Base-by-base conservation (phyloP, 2,113 vertebrate species). In the Tetrax tetrax region DNA sequence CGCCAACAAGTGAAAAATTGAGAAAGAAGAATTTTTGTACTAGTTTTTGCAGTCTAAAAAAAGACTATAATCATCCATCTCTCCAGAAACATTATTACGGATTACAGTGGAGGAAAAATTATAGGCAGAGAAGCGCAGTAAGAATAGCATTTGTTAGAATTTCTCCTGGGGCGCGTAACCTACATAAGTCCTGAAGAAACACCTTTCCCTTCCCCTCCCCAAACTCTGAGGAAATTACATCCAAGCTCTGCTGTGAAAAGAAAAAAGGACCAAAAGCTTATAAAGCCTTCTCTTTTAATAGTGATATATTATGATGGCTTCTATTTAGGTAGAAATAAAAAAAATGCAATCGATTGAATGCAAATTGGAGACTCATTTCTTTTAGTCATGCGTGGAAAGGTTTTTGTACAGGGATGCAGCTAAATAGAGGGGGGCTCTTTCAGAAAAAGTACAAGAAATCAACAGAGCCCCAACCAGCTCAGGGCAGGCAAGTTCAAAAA, bases 31-130 rank as follows among this genome's bases (percentile, higher is more conserved):
- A 63, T 80, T 92, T 74, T 7, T 75, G 41, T 63, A 75, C 51
- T 74, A 38, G 7, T 59, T 83, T 93, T 60, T 69, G 33, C 61
- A 35, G 15, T 78, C 63, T 82, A 88, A 87, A 94, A 94, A 78
- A 48, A 38, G 23, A 70, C 27, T 28, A 47, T 23, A 61, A 87
- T 59, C 81, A 93, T 74, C 59, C 78, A 83, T 65, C 78, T 88
- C 56, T 72, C 70, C 57, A 65, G 65, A 94, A 94, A 61, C 7
- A 33, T 88, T 95, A 91, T 68, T 89, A 81, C 75, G 75, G 78
- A 94, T 92, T 93, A 95, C 2, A 5, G 38, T 1, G 51, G 72
- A 72, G 10, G 23, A 79, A 84, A 78, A 87, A 91, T 31, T 19
- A 83, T 2, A 88, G 72, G 27, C 66, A 87, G 41, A 47, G 72